phyloP scores from a whole-genome alignment of 2,888 invertebrate species.

The Melitaea athalia region DNA sequence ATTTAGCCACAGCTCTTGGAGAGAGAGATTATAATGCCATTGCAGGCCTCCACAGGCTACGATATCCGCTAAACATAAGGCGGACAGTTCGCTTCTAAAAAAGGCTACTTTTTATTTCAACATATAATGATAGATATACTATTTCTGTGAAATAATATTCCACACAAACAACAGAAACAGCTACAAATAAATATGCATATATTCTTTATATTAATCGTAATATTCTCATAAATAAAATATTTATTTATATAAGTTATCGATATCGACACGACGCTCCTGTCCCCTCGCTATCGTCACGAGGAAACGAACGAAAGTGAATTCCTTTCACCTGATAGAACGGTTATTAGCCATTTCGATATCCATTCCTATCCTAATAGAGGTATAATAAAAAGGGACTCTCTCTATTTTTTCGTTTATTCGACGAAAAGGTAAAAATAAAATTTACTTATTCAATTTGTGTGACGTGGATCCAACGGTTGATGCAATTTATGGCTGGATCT shows the following conservation, averaged over 20 bases:
- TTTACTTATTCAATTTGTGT: constrained; percentile 74
- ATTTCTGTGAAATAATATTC: no score
- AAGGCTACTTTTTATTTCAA: no score
- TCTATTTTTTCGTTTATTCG: constrained; percentile 71
- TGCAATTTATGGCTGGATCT: constrained; percentile 13
- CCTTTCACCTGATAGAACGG: constrained; percentile 81
- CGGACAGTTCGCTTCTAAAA: no score
- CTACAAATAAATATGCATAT: background rate
- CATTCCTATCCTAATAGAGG: constrained; percentile 80
- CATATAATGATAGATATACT: no score
- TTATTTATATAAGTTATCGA: background rate
- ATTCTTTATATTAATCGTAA: background rate
- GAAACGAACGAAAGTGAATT: constrained; percentile 71
- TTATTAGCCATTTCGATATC: constrained; percentile 80
- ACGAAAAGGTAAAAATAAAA: constrained; percentile 67
- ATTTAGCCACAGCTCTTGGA: no score
- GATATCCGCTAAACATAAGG: no score
- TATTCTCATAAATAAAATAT: background rate
- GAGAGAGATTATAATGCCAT: no score
- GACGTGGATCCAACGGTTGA: constrained; percentile 25
- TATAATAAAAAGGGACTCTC: constrained; percentile 75
- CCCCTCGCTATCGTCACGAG: constrained; percentile 52
- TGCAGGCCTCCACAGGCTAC: no score
- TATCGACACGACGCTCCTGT: constrained; percentile 19
- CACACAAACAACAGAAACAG: no score